Evolutionary conservation across 2,797 vertebrate species (phyloP).

Genomic region (Amazona finschi): DNA sequence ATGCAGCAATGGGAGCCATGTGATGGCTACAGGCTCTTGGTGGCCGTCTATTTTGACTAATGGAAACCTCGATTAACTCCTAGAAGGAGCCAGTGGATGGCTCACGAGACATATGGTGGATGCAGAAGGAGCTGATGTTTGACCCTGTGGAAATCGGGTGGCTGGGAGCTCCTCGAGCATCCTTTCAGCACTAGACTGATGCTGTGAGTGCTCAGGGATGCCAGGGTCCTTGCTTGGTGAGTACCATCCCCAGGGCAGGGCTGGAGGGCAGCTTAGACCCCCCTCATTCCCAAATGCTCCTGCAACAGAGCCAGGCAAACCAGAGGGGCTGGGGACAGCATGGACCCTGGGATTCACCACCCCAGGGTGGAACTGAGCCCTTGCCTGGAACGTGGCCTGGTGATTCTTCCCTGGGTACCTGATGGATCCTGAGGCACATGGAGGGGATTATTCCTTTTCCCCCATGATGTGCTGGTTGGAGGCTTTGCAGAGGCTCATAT

Average conservation of each 20-base stretch:
- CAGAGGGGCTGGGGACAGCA: neutral
- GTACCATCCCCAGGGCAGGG: too few relatives aligned
- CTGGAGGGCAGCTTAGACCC: neutral
- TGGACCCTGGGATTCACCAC: accelerated
- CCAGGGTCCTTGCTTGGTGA: neutral
- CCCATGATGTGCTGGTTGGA: neutral
- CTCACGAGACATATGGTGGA: accelerated
- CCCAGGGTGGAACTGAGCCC: neutral
- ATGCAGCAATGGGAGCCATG: neutral
- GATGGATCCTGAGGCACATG: accelerated
- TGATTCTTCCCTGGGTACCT: neutral
- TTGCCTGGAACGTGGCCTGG: accelerated
- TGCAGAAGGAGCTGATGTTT: neutral
- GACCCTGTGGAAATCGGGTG: accelerated
- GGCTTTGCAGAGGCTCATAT: neutral
- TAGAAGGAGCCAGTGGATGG: neutral
- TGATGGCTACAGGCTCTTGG: neutral
- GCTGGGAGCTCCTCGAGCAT: accelerated
- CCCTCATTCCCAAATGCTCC: neutral
- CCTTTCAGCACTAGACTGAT: neutral
- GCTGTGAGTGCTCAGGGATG: neutral
- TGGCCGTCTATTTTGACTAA: neutral
- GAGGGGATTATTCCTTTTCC: neutral
- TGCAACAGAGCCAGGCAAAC: neutral
- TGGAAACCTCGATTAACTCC: neutral